Evolutionary conservation across 2,888 invertebrate species (phyloP).

Genomic region (Biston betularia): DNA sequence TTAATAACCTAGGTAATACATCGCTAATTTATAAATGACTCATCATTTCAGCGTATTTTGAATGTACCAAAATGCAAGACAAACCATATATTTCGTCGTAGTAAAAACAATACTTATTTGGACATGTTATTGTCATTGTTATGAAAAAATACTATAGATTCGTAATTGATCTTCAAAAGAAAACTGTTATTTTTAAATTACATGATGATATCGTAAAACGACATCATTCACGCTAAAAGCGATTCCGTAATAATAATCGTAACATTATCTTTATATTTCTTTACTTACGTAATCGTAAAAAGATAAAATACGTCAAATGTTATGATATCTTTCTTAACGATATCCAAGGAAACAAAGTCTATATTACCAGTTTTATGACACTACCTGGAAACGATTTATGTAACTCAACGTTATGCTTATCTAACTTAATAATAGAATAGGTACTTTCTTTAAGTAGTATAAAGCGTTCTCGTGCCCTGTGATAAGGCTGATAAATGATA

Average conservation of each 20-base stretch:
- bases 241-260: conserved; percentile 40
- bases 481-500: conserved; percentile 9
- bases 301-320: conserved; percentile 37
- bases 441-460: conserved; percentile 3
- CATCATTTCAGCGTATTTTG: no score
- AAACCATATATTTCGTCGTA: no score
- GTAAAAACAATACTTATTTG: no score
- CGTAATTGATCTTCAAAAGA: neutral
- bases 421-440: neutral
- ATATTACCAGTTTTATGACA: conserved; percentile 1
- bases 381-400: conserved; percentile 1
- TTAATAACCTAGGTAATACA: no score
- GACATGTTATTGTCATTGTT: neutral
- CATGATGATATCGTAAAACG: conserved; percentile 30
- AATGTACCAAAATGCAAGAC: no score
- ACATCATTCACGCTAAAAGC: conserved; percentile 49
- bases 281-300: conserved; percentile 36
- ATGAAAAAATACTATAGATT: neutral
- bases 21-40: no score
- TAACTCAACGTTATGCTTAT: neutral
- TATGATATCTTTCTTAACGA: conserved; percentile 21
- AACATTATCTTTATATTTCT: conserved; percentile 31
- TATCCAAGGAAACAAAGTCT: conserved; percentile 10
- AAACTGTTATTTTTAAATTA: conserved; percentile 19
- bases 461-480: conserved; percentile 1